A percentile compares a stretch with the other conserved stretches of the same genome.
Evolutionary conservation across 2,797 vertebrate genomes (phyloP).

Genomic region (Rhinophrynus dorsalis): DNA sequence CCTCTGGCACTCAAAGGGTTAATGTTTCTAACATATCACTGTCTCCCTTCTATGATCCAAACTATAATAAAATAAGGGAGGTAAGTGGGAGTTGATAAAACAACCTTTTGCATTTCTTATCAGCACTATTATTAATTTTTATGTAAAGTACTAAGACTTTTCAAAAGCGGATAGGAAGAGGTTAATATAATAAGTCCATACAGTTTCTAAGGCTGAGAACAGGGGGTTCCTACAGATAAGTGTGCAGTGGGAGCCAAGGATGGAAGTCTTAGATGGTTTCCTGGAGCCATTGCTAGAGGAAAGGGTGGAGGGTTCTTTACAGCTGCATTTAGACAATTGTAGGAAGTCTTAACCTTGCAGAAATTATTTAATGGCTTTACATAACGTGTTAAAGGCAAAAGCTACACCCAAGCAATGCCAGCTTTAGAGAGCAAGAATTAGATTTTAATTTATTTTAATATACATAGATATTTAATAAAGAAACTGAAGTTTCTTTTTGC

Average conservation of each 20-base stretch:
- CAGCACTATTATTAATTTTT: too few species aligned
- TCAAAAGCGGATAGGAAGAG: background rate
- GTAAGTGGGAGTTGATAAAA: too few species aligned
- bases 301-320: slow-evolving; percentile 45
- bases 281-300: slow-evolving; percentile 46
- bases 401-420: slow-evolving; percentile 33
- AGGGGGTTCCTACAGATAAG: slow-evolving; percentile 39
- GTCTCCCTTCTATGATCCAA: too few species aligned
- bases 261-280: slow-evolving; percentile 48
- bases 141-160: too few species aligned
- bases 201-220: slow-evolving; percentile 22
- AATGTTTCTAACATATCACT: too few species aligned
- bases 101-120: too few species aligned
- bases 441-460: too few species aligned
- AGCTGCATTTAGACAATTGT: slow-evolving; percentile 48
- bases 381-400: slow-evolving; percentile 45
- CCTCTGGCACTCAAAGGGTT: too few species aligned
- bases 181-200: slow-evolving; percentile 22
- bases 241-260: slow-evolving; percentile 35
- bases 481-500: background rate
- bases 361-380: slow-evolving; percentile 48
- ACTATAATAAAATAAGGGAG: too few species aligned
- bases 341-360: slow-evolving; percentile 49
- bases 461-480: slow-evolving; percentile 18
- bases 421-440: slow-evolving; percentile 23